Base-by-base conservation (phyloP, 2,797 vertebrate genomes). In the Platyrinchus mystaceus region DNA sequence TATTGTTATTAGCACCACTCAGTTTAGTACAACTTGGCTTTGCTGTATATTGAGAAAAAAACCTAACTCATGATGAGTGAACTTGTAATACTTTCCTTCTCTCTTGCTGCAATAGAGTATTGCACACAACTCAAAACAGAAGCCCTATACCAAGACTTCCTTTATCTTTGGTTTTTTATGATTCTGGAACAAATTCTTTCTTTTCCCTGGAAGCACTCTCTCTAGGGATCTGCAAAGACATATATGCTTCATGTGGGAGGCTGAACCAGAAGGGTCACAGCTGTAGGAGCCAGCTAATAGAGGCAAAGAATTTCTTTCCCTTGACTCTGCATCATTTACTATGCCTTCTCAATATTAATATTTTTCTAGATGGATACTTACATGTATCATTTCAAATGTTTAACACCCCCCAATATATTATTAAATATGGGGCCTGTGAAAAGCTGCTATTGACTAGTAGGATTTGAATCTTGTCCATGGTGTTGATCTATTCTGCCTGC, bases 401-500 rank as follows among this genome's bases (percentile, higher is more conserved):
- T 74, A 37, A 27, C n/a, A 46, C 1, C 0, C 0, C 1, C 21
- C 36, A 77, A 80, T 47, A 39, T 56, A 64, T 47, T 49, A 41
- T 73, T 77, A 62, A 76, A 83, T 55, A 49, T 9, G 13, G 3
- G 36, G 6, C 21, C 53, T 75, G 19, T 95, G 76, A 78, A 88
- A 94, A 90, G 26, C 27, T 95, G 60, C 34, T 24, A 5, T 68
- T 68, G 90, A 79, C 62, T 71, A 59, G 39, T 19, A 59, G n/a
- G 23, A 71, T 92, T 78, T 95, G 79, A 93, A 49, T 87, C 37
- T 80, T 74, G 58, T 63, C 84, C 81, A 71, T 52, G 36, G 73
- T 73, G 91, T 90, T 86, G 79, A 87, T 86, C 53, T 90, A 63
- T 71, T 89, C 85, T 90, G 36, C 76, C 75, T 76, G 66, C 55